phyloP scores from a whole-genome alignment of 2,888 invertebrate genomes.

The Cyrtodaria siliqua region DNA sequence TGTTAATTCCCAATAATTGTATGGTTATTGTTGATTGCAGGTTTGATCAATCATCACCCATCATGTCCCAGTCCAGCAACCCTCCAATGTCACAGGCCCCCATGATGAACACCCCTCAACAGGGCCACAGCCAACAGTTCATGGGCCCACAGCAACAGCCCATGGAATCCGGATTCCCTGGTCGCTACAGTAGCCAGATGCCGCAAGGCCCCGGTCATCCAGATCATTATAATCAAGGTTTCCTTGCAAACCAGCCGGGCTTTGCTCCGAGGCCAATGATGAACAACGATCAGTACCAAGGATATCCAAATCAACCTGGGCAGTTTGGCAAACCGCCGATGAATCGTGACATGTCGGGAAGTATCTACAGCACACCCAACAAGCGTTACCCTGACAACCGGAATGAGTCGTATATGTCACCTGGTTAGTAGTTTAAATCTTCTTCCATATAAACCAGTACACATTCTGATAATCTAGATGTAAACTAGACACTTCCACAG shows the following conservation, averaged over 20 bases:
- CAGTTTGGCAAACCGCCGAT: conserved; percentile 69
- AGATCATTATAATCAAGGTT: conserved; percentile 33
- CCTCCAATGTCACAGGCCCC: conserved; percentile 17
- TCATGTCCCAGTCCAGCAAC: conserved; percentile 24
- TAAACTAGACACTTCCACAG: too few species aligned
- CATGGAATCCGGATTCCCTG: conserved; percentile 24
- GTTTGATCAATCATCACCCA: conserved; percentile 71
- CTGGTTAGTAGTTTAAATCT: conserved; percentile 62
- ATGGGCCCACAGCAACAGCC: conserved; percentile 37
- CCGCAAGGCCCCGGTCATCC: conserved; percentile 28
- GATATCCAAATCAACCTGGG: conserved; percentile 65
- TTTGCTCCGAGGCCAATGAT: conserved; percentile 62
- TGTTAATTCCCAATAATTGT: too few species aligned
- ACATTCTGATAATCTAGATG: too few species aligned
- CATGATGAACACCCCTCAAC: conserved; percentile 45
- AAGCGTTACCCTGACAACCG: conserved; percentile 73
- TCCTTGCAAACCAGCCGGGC: conserved; percentile 48
- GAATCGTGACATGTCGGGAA: conserved; percentile 63
- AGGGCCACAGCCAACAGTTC: conserved; percentile 29
- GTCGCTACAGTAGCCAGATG: conserved; percentile 49
- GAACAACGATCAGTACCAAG: conserved; percentile 67
- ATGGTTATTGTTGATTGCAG: conserved; percentile 61
- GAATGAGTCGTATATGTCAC: conserved; percentile 65
- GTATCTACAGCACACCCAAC: conserved; percentile 76
- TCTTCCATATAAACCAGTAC: too few species aligned